Percentiles rank a stretch among this genome's conserved stretches.
Evolutionary conservation across 2,888 invertebrate genomes (phyloP).

Genomic region (Philereme vetulata): DNA sequence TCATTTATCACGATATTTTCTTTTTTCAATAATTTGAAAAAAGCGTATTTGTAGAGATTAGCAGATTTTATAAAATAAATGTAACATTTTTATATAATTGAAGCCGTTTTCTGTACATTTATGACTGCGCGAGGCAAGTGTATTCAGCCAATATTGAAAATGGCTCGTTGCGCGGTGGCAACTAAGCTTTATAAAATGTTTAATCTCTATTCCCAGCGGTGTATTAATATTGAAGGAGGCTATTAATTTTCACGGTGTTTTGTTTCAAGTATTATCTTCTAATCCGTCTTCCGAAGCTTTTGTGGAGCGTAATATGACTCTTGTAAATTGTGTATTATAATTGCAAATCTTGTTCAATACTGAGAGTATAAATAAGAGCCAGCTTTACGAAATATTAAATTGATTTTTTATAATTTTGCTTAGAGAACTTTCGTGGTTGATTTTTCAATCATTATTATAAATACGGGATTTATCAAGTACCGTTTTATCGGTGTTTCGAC

Average conservation of each 20-base stretch:
- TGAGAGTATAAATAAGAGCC: slow-evolving; percentile 29
- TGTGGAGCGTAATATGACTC: slow-evolving; percentile 42
- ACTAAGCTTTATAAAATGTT: slow-evolving; percentile 17
- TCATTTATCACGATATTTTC: no score
- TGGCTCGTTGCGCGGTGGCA: background rate
- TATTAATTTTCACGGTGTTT: slow-evolving; percentile 60
- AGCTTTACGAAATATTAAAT: no score
- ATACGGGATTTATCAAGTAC: no score
- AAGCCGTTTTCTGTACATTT: background rate
- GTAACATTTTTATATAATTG: no score
- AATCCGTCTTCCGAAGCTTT: slow-evolving; percentile 50
- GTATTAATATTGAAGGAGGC: slow-evolving; percentile 76
- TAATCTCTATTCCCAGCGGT: slow-evolving; percentile 48
- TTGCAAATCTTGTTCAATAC: slow-evolving; percentile 47
- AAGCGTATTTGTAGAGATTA: no score
- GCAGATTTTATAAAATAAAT: no score
- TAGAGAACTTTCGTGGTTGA: no score
- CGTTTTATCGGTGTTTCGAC: no score
- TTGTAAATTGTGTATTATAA: slow-evolving; percentile 55
- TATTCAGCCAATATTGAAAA: slow-evolving; percentile 12
- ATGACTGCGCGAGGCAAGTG: slow-evolving; percentile 3
- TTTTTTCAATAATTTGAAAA: no score
- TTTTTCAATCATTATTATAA: no score
- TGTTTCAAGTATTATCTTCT: slow-evolving; percentile 61
- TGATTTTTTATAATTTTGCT: no score